Evolutionary conservation across 1,140 invertebrate genomes (phyloP).

Genomic region (Alviniconcha marisindica): DNA sequence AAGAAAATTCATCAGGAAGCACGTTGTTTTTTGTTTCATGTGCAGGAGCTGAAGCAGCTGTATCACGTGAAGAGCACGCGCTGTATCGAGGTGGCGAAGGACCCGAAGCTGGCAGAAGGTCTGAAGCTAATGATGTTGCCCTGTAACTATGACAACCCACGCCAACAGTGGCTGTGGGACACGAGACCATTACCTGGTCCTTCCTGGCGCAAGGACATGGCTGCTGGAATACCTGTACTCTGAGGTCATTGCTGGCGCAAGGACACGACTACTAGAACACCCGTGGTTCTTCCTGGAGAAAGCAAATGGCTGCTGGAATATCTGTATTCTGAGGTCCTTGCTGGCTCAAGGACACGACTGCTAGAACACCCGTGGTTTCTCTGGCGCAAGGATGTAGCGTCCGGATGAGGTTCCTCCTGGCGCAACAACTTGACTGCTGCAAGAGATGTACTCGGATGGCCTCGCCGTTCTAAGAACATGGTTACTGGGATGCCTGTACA

Average conservation of each 20-base stretch:
- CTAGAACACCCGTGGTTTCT: too few species aligned
- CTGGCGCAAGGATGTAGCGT: constrained; percentile 17
- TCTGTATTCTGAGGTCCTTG: neutral
- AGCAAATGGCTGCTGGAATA: constrained; percentile 19
- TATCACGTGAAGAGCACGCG: too few species aligned
- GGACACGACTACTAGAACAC: too few species aligned
- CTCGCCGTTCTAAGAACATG: too few species aligned
- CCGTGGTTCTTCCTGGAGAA: constrained; percentile 6
- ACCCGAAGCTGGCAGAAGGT: too few species aligned
- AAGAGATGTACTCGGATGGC: too few species aligned
- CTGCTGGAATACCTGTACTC: constrained; percentile 12
- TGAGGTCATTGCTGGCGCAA: neutral
- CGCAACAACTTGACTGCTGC: too few species aligned
- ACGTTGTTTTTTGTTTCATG: too few species aligned
- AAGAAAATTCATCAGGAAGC: too few species aligned
- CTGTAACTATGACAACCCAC: constrained; percentile 1
- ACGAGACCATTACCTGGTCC: neutral
- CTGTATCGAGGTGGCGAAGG: too few species aligned
- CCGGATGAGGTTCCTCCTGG: neutral
- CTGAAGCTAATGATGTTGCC: neutral
- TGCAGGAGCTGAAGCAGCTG: too few species aligned
- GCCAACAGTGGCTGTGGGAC: constrained; percentile 18
- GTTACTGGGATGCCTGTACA: too few species aligned
- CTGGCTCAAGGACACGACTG: neutral
- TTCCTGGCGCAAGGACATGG: constrained; percentile 22